Conservation (phyloP, 1,140 invertebrate genomes). For the Brachionus angularis region DNA sequence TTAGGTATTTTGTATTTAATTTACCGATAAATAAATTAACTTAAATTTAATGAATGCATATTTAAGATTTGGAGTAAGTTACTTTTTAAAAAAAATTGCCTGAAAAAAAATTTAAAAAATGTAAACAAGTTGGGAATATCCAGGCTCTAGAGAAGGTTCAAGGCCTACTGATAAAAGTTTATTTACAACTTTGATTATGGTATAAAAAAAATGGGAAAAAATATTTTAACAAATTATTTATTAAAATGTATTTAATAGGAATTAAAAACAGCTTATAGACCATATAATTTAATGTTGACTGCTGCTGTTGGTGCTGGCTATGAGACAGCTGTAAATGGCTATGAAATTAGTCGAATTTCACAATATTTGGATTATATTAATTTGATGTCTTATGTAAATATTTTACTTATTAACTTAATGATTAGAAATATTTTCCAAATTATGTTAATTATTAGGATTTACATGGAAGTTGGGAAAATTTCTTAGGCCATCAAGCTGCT, state of each 20-base stretch:
- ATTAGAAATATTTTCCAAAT: neutral
- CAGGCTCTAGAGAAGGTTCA: constrained; percentile 44
- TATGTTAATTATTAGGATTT: constrained; percentile 3
- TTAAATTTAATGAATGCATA: too few species aligned
- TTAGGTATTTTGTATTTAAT: constrained; percentile 64
- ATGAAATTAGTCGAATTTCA: constrained; percentile 70
- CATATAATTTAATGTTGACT: constrained; percentile 45
- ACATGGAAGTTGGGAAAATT: constrained; percentile 40
- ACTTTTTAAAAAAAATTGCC: too few species aligned
- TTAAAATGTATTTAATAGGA: constrained; percentile 60
- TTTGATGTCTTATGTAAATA: constrained; percentile 73
- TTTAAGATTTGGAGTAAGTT: constrained; percentile 61
- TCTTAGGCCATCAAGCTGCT: constrained; percentile 24
- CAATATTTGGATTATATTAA: constrained; percentile 86
- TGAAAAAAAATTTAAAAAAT: constrained; percentile 66
- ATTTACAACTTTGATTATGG: constrained; percentile 65
- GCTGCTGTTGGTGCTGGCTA: constrained; percentile 47
- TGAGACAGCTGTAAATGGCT: constrained; percentile 60
- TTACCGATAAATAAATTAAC: too few species aligned
- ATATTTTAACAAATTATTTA: too few species aligned
- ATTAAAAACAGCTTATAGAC: constrained; percentile 45
- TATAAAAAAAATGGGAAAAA: neutral
- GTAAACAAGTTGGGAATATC: constrained; percentile 73
- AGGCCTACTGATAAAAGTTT: constrained; percentile 56
- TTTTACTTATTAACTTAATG: constrained; percentile 51